These are phyloP conservation scores for Sipha flava DNA, from an alignment of 1,140 invertebrate genomes.

Conservation along the genomic window DNA sequence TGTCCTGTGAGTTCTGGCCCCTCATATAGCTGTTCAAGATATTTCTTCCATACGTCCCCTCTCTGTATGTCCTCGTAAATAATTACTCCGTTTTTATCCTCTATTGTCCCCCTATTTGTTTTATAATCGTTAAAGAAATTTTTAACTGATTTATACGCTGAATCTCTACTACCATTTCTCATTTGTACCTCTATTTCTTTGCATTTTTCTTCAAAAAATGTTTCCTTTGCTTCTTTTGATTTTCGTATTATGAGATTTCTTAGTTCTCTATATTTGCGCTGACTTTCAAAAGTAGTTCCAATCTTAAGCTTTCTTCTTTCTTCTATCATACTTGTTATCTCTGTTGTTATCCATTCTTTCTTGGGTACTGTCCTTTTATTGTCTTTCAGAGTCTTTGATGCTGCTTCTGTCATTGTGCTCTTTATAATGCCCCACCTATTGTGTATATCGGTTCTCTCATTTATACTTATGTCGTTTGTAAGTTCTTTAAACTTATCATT, in stretches of 20 bases:
- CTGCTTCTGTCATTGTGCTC: neutral
- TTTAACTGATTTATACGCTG: too few relatives aligned
- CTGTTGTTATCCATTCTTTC: neutral
- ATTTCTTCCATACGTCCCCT: too few relatives aligned
- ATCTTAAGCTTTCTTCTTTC: conserved; percentile 7
- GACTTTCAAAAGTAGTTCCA: conserved; percentile 1
- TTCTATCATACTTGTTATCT: neutral
- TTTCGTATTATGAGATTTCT: conserved; percentile 16
- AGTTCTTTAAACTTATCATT: too few relatives aligned
- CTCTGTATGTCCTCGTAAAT: too few relatives aligned
- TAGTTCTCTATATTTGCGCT: too few relatives aligned
- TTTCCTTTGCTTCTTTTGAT: too few relatives aligned
- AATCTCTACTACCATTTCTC: neutral
- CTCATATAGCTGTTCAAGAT: too few relatives aligned
- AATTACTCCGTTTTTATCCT: too few relatives aligned
- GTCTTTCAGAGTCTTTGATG: neutral
- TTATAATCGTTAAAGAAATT: too few relatives aligned
- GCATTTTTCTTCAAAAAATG: neutral
- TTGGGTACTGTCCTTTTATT: neutral
- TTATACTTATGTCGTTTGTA: too few relatives aligned
- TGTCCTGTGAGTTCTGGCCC: too few relatives aligned
- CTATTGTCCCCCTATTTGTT: neutral
- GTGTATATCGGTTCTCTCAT: too few relatives aligned
- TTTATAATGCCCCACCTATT: neutral
- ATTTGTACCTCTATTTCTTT: neutral